Evolutionary conservation across 1,140 invertebrate species (phyloP).

Genomic region (Neodiprion virginianus): DNA sequence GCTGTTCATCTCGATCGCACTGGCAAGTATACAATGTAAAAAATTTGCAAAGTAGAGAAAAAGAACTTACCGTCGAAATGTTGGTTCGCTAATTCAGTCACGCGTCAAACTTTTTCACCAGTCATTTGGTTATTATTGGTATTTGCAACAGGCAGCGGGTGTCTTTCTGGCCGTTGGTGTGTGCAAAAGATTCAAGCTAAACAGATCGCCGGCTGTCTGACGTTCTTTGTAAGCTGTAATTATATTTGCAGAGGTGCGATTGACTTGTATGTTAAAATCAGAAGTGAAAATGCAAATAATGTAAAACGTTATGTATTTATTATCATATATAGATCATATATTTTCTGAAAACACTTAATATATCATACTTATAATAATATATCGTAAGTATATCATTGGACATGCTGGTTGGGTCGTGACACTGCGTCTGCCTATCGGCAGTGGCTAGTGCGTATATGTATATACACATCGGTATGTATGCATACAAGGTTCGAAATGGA

Average conservation of each 20-base stretch:
- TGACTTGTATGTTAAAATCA: background rate
- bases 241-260: background rate
- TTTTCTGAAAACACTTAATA: slow-evolving; percentile 57
- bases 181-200: slow-evolving; percentile 27
- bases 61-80: background rate
- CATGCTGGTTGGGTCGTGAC: slow-evolving; percentile 44
- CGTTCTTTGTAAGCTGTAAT: background rate
- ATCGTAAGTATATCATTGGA: slow-evolving; percentile 49
- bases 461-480: too few relatives aligned
- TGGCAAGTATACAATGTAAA: slow-evolving; percentile 27
- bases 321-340: slow-evolving; percentile 58
- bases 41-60: slow-evolving; percentile 20
- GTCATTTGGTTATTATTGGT: background rate
- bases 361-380: slow-evolving; percentile 54
- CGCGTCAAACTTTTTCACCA: too few relatives aligned
- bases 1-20: slow-evolving; percentile 32
- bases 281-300: slow-evolving; percentile 29
- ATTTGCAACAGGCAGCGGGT: slow-evolving; percentile 26
- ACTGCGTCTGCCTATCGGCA: slow-evolving; percentile 16
- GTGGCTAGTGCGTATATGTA: background rate
- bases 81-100: too few relatives aligned
- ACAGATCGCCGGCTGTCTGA: slow-evolving; percentile 16
- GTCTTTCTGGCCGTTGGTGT: slow-evolving; percentile 31
- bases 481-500: too few relatives aligned
- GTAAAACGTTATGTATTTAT: slow-evolving; percentile 50